These are phyloP conservation scores for Scaptomyza tumidula DNA, from an alignment of 2,888 invertebrate species.

Conservation along the genomic window DNA sequence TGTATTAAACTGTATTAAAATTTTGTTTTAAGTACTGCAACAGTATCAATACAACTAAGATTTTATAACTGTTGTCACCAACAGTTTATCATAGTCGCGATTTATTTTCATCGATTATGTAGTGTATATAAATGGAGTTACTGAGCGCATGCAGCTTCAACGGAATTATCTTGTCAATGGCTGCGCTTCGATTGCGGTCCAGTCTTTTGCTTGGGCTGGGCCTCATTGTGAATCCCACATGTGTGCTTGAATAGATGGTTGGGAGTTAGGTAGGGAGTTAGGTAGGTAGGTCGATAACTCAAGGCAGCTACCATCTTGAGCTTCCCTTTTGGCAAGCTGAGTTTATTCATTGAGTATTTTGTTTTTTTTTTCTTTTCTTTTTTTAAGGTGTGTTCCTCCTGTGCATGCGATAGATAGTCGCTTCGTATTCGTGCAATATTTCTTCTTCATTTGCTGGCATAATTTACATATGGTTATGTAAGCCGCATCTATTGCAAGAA, in stretches of 20 bases:
- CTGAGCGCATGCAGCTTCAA: constrained; percentile 66
- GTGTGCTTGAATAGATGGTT: constrained; percentile 25
- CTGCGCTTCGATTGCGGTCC: constrained; percentile 73
- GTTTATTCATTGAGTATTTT: constrained; percentile 35
- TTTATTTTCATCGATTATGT: neutral
- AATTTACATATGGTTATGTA: constrained; percentile 77
- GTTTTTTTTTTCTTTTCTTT: constrained; percentile 39
- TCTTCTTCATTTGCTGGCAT: constrained; percentile 76
- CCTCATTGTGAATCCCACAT: constrained; percentile 34
- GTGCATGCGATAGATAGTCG: constrained; percentile 47
- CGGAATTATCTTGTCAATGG: constrained; percentile 76
- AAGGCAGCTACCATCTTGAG: constrained; percentile 39
- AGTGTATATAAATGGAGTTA: constrained; percentile 63
- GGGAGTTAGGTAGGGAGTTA: constrained; percentile 10
- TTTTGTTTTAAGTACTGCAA: no score
- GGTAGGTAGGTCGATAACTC: constrained; percentile 47
- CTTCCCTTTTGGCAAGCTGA: constrained; percentile 46
- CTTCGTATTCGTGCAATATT: constrained; percentile 60
- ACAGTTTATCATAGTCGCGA: neutral
- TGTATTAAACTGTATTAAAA: no score
- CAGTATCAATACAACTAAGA: no score
- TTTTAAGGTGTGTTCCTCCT: constrained; percentile 73
- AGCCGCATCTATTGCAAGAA: constrained; percentile 56
- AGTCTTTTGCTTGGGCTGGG: constrained; percentile 55
- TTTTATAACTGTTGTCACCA: neutral